Conservation (phyloP, 2,888 invertebrate species). For the Spodoptera exigua region DNA sequence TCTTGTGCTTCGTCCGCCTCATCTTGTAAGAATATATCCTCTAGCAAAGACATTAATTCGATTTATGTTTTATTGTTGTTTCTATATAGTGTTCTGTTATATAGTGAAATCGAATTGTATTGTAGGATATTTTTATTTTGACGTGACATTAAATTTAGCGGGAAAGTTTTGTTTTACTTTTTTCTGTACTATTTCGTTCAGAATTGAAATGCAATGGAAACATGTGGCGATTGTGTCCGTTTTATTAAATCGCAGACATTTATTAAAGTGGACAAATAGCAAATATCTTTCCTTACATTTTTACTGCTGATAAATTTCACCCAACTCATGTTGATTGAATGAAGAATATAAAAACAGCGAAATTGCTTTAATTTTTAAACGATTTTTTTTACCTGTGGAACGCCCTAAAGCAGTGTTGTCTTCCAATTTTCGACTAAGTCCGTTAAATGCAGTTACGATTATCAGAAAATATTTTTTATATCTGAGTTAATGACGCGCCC, state of each 20-base stretch:
- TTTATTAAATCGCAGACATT: too few relatives aligned
- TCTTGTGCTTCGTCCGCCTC: constrained; percentile 83
- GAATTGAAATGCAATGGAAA: neutral
- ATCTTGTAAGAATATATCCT: constrained; percentile 83
- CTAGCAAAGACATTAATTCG: constrained; percentile 78
- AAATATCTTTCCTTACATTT: too few relatives aligned
- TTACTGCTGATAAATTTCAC: too few relatives aligned
- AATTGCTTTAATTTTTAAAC: constrained; percentile 16
- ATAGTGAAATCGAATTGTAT: too few relatives aligned
- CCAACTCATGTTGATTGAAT: too few relatives aligned
- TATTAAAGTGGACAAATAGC: too few relatives aligned
- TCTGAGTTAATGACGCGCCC: too few relatives aligned
- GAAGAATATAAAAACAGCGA: neutral
- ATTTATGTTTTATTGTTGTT: too few relatives aligned
- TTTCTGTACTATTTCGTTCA: constrained; percentile 16
- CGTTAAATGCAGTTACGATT: constrained; percentile 27
- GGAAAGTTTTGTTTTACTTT: constrained; percentile 43
- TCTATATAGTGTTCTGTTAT: too few relatives aligned
- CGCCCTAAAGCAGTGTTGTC: constrained; percentile 27
- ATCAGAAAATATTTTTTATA: too few relatives aligned
- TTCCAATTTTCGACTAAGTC: constrained; percentile 31
- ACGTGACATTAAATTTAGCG: constrained; percentile 65
- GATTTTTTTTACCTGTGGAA: constrained; percentile 48
- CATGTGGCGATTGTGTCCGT: too few relatives aligned
- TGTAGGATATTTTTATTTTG: constrained; percentile 14